Evolutionary conservation across 2,797 vertebrate species (phyloP).

Genomic region (Danio kyathit): DNA sequence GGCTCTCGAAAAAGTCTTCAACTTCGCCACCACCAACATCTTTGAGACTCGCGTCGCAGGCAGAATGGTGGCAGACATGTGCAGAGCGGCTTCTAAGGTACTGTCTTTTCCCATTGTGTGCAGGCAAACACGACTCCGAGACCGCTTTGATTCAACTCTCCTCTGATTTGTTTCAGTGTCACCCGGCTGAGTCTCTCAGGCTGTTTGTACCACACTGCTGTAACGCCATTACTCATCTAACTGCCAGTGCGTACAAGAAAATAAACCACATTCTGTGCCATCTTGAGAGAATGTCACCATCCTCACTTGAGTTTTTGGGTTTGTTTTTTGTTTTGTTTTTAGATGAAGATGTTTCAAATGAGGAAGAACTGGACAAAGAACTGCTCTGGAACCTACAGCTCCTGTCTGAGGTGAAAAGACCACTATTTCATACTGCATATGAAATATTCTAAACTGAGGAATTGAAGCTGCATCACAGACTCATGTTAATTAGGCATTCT

Average conservation of each 20-base stretch:
- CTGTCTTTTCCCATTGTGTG: constrained; percentile 17
- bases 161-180: constrained; percentile 80
- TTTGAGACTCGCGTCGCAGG: constrained; percentile 98
- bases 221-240: constrained; percentile 89
- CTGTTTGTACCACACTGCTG: constrained; percentile 96
- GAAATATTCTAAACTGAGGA: neutral
- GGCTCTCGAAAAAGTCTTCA: constrained; percentile 93
- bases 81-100: constrained; percentile 95
- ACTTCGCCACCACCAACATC: constrained; percentile 93
- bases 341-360: constrained; percentile 92
- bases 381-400: constrained; percentile 97
- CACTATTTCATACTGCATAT: neutral
- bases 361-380: constrained; percentile 95
- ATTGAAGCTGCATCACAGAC: neutral
- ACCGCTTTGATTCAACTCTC: neutral
- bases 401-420: constrained; percentile 90
- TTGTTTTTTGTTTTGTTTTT: constrained; percentile 26
- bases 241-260: constrained; percentile 88
- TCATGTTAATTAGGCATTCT: neutral
- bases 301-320: constrained; percentile 26
- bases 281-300: constrained; percentile 11
- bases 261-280: constrained; percentile 24
- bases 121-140: neutral
- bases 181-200: constrained; percentile 91
- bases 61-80: constrained; percentile 98